These are phyloP conservation scores for Brachypodius melanocephalos DNA, from an alignment of 2,113 vertebrate species.

Conservation along the genomic window DNA sequence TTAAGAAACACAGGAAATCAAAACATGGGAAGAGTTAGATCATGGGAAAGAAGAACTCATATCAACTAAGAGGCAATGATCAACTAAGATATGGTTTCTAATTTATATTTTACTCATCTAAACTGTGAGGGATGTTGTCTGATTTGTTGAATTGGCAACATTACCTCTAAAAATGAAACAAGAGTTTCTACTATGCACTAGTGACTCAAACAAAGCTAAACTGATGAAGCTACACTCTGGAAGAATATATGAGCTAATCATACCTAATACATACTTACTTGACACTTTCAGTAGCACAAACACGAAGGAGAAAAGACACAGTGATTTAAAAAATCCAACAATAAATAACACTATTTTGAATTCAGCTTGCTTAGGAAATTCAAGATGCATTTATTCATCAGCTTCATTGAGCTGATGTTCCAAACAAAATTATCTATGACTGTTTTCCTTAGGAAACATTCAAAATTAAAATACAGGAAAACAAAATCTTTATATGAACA, in stretches of 20 bases:
- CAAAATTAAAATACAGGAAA: constrained; percentile 3
- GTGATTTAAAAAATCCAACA: not conserved
- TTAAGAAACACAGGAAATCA: not conserved
- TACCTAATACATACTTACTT: not conserved
- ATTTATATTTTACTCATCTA: constrained; percentile 2
- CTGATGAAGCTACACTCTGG: not conserved
- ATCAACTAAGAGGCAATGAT: not conserved
- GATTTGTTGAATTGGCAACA: not conserved
- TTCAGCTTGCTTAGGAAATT: not conserved
- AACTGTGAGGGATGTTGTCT: not conserved
- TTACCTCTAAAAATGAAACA: not conserved
- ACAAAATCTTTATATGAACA: not conserved
- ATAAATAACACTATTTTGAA: constrained; percentile 1
- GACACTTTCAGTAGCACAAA: not conserved
- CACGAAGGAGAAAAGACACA: not conserved
- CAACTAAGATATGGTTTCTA: not conserved
- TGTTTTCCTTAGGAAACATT: constrained; percentile 1
- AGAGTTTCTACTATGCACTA: not conserved
- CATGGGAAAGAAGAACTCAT: not conserved
- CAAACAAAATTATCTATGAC: not conserved
- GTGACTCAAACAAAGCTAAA: not conserved
- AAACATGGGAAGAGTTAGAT: not conserved
- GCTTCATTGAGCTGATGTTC: not conserved
- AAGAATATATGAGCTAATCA: not conserved
- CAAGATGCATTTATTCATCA: constrained; percentile 1